Evolutionary conservation across 53 echinoderm and acorn worm species (phyloP), one percentile per base, ranked within the genome.

Genomic region (Echinometra lucunter): DNA sequence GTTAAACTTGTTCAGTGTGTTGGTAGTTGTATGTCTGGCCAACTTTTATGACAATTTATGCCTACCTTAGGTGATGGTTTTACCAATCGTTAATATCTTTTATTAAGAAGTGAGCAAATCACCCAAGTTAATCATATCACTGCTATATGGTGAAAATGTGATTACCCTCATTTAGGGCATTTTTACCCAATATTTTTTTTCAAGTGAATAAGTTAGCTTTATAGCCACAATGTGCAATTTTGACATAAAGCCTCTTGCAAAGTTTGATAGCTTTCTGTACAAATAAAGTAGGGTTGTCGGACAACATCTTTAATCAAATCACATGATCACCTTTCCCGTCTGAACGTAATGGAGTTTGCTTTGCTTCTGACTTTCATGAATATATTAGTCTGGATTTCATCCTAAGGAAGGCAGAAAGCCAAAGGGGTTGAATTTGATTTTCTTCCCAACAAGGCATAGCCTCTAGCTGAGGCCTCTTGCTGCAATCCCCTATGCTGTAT

Each of bases 341-440:
- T 30, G 55, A 88, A 88, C 35, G 88, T 57, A 88, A 57, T 88
- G 32, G 57, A 32, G 34, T 88, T 88, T 88, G 28, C 81, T 23
- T 81, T 81, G 44, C 81, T 81, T 81, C 25, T 23, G 81, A 81
- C 21, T 81, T 80, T 18, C 81, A 81, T 81, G 81, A 81, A 81
- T 81, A 81, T 40, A 23, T 81, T 81, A 6, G 81, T 81, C 81
- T 81, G 40, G 81, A 81, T 81, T 81, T 81, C 44, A 81, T 40
- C 81, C 23, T 12, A 25, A 21, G 81, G 42, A 81, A 44, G 81
- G 6, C 81, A 42, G 44, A 44, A 81, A 44, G 42, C 44, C 42
- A 4, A 7, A 53, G 44, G 4, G 44, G 44, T 42, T 81, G 81
- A 44, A 4, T 81, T 25, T 44, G 23, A 21, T 81, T 81, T 53